Evolutionary conservation across 2,888 invertebrate genomes (phyloP).

Genomic region (Diplazon laetatorius): DNA sequence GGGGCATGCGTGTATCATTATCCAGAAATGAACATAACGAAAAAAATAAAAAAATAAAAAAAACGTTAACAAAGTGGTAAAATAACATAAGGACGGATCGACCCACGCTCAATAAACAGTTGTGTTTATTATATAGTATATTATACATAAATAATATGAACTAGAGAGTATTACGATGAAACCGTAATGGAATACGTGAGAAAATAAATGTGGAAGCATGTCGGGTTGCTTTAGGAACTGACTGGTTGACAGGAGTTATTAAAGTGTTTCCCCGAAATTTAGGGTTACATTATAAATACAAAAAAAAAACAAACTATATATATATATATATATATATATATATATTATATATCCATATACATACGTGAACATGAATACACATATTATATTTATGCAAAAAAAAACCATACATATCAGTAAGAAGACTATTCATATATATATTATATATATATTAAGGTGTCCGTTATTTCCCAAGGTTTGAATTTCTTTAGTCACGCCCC

Average conservation of each 20-base stretch:
- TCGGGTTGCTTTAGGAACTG: constrained; percentile 42
- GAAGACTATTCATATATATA: constrained; percentile 66
- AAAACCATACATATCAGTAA: constrained; percentile 65
- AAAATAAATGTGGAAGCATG: constrained; percentile 15
- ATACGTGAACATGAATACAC: constrained; percentile 39
- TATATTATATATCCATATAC: constrained; percentile 50
- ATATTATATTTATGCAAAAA: constrained; percentile 56
- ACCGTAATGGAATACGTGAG: constrained; percentile 39
- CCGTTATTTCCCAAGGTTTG: too few relatives aligned
- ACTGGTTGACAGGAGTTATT: constrained; percentile 56
- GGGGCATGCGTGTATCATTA: constrained; percentile 28
- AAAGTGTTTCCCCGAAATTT: constrained; percentile 53
- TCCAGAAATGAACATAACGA: constrained; percentile 34
- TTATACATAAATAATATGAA: constrained; percentile 73
- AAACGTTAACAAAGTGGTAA: constrained; percentile 5
- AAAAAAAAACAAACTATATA: too few relatives aligned
- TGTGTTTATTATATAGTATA: constrained; percentile 81
- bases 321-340: constrained; percentile 62
- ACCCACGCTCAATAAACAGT: constrained; percentile 72
- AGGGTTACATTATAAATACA: constrained; percentile 54
- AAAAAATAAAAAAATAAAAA: constrained; percentile 13
- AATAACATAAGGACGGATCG: constrained; percentile 68
- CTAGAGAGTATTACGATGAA: constrained; percentile 59
- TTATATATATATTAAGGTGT: too few relatives aligned
- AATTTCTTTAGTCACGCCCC: too few relatives aligned